A percentile compares a stretch with the other conserved stretches of the same genome.
Conservation (phyloP, 2,888 invertebrate genomes). For the Pegoplata infirma region DNA sequence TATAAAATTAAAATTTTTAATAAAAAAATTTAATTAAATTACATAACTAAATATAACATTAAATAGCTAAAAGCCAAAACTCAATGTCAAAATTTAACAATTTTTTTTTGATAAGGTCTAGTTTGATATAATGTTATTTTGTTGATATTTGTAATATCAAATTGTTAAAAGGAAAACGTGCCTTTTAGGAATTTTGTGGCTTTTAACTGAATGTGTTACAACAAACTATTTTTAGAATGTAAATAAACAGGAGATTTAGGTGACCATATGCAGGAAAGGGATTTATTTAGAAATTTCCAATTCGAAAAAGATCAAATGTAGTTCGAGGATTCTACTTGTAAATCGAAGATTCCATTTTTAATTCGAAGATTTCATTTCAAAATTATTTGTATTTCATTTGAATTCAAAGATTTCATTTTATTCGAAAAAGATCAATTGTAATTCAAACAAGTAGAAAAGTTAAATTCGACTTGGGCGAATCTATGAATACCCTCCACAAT, state of each 20-base stretch:
- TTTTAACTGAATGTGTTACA: slow-evolving; percentile 17
- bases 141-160: slow-evolving; percentile 49
- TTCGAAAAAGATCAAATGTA: no score
- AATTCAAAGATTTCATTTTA: no score
- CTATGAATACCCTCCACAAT: no score
- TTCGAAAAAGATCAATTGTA: no score
- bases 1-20: slow-evolving; percentile 27
- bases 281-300: no score
- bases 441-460: no score
- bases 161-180: slow-evolving; percentile 57
- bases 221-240: slow-evolving; percentile 27
- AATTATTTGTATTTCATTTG: no score
- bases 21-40: slow-evolving; percentile 35
- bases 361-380: no score
- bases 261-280: no score
- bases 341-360: no score
- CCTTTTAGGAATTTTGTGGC: slow-evolving; percentile 57
- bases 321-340: no score
- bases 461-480: no score
- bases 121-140: background rate
- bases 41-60: slow-evolving; percentile 16
- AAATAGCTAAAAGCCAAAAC: slow-evolving; percentile 50
- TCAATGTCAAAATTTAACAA: slow-evolving; percentile 37
- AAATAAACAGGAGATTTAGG: background rate
- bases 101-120: slow-evolving; percentile 20